phyloP scores from a whole-genome alignment of 1,140 invertebrate genomes.

The Formica selysi region DNA sequence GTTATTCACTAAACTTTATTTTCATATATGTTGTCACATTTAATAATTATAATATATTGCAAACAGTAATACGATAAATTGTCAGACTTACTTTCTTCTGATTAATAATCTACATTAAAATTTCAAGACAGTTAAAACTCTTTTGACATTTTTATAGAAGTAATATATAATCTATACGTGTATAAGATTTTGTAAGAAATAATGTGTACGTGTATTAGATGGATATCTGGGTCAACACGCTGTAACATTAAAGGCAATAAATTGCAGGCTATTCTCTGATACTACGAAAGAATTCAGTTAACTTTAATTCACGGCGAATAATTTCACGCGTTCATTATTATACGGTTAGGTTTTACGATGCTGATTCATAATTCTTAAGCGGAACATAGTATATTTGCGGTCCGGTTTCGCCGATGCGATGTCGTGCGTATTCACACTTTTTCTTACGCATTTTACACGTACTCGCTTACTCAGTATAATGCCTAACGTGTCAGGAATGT shows the following conservation, averaged over 20 bases:
- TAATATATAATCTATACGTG: neutral
- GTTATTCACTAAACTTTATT: neutral
- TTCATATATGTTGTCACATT: neutral
- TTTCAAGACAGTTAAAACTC: neutral
- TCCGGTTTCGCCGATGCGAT: constrained; percentile 31
- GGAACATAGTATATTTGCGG: constrained; percentile 32
- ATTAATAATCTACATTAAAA: neutral
- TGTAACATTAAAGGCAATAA: constrained; percentile 9
- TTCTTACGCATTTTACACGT: neutral
- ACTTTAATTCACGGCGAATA: constrained; percentile 18
- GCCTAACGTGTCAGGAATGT: constrained; percentile 17
- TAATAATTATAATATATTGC: neutral
- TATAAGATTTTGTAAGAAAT: neutral
- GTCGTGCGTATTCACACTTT: neutral
- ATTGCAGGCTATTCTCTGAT: neutral
- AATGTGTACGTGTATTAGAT: neutral
- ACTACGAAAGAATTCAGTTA: neutral
- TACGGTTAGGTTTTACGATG: constrained; percentile 16
- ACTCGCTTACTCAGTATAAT: neutral
- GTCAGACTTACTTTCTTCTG: neutral
- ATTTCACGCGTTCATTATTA: constrained; percentile 27
- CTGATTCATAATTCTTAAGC: constrained; percentile 50
- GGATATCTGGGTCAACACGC: constrained; percentile 34
- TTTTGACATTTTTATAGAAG: neutral
- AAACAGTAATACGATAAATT: too few species aligned